Evolutionary conservation across 2,113 vertebrate genomes (phyloP).

Genomic region (Barbus barbus): DNA sequence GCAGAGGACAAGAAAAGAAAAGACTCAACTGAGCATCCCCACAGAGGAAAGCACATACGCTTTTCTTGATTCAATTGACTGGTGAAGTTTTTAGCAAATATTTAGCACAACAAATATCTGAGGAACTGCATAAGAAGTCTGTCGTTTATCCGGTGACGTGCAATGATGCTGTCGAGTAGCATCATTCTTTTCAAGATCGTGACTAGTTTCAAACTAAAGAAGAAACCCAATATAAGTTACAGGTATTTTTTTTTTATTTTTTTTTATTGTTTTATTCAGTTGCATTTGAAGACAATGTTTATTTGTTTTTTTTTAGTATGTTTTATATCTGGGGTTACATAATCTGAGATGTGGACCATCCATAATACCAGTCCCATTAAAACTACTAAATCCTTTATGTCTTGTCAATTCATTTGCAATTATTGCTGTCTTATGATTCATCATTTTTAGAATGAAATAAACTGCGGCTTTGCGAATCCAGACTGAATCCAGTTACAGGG

Average conservation of each 20-base stretch:
- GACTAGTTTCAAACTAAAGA: neutral
- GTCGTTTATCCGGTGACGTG: neutral
- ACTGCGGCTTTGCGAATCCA: too few species aligned
- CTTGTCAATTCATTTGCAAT: neutral
- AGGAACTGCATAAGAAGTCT: too few species aligned
- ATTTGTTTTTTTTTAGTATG: neutral
- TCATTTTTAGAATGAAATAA: too few species aligned
- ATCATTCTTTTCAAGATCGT: neutral
- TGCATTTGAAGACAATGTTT: neutral
- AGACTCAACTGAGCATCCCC: too few species aligned
- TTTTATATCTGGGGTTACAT: neutral
- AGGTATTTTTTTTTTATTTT: neutral
- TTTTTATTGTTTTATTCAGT: neutral
- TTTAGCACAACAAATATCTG: too few species aligned
- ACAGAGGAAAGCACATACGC: too few species aligned
- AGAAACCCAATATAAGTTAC: neutral
- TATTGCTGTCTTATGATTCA: neutral
- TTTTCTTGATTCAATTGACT: too few species aligned
- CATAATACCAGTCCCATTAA: conserved; percentile 4
- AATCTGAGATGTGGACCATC: neutral
- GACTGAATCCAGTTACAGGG: too few species aligned
- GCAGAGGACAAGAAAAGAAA: too few species aligned
- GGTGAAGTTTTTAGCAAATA: too few species aligned
- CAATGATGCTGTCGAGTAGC: neutral
- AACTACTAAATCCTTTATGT: neutral